Conservation (phyloP, 2,113 vertebrate genomes). For the Origma solitaria region DNA sequence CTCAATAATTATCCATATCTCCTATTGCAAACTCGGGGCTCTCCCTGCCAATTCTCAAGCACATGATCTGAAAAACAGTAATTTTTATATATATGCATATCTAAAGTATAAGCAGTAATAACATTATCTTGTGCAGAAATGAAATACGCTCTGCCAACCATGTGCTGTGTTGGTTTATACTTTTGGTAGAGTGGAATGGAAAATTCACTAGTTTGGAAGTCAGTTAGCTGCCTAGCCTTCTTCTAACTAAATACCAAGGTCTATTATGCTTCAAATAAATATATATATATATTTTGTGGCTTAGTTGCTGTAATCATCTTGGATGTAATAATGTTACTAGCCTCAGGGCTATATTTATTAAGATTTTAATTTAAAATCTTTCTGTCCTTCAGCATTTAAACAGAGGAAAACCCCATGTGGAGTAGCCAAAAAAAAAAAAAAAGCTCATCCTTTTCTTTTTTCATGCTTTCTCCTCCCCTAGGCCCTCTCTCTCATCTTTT, state of each 20-base stretch:
- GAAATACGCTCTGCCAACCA: not conserved
- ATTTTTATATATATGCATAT: not conserved
- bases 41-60: not conserved
- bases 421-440: conserved; percentile 60
- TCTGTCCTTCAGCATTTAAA: conserved; percentile 67
- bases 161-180: not conserved
- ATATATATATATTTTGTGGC: conserved; percentile 66
- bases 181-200: conserved; percentile 6
- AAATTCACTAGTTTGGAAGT: conserved; percentile 57
- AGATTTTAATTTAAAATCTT: conserved; percentile 75
- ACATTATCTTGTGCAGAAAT: not conserved
- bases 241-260: conserved; percentile 57
- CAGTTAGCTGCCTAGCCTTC: conserved; percentile 51
- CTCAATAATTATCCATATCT: not conserved
- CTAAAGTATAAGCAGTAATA: not conserved
- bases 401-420: conserved; percentile 67
- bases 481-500: conserved; percentile 44
- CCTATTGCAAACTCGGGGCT: not conserved
- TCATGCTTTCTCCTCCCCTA: not conserved
- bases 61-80: not conserved
- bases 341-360: conserved; percentile 77
- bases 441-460: conserved; percentile 43
- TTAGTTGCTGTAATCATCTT: conserved; percentile 75
- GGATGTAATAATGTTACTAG: conserved; percentile 75
- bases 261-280: conserved; percentile 67